Evolutionary conservation across 2,797 vertebrate species (phyloP).

Genomic region (Myoxocephalus aenaeus): DNA sequence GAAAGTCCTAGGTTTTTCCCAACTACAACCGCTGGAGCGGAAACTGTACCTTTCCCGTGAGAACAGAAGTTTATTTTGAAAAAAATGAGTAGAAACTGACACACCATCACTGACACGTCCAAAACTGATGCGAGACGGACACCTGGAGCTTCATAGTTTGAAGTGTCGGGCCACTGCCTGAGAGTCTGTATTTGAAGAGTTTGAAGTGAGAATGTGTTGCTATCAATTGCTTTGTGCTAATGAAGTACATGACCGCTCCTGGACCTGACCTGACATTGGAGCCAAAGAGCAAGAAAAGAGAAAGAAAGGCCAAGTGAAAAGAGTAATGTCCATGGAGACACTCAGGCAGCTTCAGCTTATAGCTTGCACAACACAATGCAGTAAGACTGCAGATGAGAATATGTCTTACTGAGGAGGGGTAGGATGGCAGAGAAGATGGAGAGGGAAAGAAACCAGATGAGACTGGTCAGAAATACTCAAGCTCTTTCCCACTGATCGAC

Average conservation of each 20-base stretch:
- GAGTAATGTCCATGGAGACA: conserved; percentile 34
- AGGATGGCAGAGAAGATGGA: conserved; percentile 42
- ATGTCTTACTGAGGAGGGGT: conserved; percentile 40
- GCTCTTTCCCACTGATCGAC: conserved; percentile 59
- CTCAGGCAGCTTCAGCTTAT: conserved; percentile 38
- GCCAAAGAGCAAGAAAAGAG: conserved; percentile 13
- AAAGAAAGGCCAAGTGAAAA: conserved; percentile 34
- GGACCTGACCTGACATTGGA: background rate
- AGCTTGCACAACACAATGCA: conserved; percentile 60
- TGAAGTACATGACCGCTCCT: conserved; percentile 13
- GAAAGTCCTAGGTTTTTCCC: too few relatives aligned
- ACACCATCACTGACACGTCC: too few relatives aligned
- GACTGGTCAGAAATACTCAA: conserved; percentile 63
- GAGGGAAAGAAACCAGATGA: conserved; percentile 69
- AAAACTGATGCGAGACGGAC: too few relatives aligned
- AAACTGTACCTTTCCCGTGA: too few relatives aligned
- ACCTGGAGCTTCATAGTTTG: too few relatives aligned
- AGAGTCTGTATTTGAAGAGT: background rate
- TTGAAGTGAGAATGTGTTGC: background rate
- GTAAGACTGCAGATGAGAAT: conserved; percentile 71
- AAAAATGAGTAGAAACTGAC: too few relatives aligned
- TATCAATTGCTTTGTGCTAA: conserved; percentile 10
- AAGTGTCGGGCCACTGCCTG: too few relatives aligned
- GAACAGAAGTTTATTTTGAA: too few relatives aligned
- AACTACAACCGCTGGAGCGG: too few relatives aligned